phyloP scores from a whole-genome alignment of 1,140 invertebrate genomes.

The Zaprionus nigranus region DNA sequence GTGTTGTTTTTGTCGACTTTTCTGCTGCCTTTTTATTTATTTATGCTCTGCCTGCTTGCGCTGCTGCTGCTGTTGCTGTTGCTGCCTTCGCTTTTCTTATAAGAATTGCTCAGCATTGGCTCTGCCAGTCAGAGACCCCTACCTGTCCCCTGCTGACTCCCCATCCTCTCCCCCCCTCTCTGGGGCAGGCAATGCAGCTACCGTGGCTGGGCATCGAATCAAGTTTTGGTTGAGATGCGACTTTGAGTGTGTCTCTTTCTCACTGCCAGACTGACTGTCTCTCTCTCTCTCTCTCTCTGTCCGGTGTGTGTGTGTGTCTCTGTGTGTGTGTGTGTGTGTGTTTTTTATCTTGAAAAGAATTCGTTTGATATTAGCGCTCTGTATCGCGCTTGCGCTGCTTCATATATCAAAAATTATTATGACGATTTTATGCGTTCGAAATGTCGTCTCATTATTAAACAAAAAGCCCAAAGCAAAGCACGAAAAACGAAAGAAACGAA shows the following conservation, averaged over 20 bases:
- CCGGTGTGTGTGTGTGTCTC: slow-evolving; percentile 24
- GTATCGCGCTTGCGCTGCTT: slow-evolving; percentile 77
- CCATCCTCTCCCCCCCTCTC: background rate
- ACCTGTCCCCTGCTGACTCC: background rate
- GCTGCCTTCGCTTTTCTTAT: slow-evolving; percentile 69
- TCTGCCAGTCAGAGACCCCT: slow-evolving; percentile 20
- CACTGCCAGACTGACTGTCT: background rate
- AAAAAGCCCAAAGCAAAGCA: slow-evolving; percentile 64
- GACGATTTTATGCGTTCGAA: slow-evolving; percentile 85
- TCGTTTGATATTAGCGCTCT: slow-evolving; percentile 84
- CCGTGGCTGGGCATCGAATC: slow-evolving; percentile 61
- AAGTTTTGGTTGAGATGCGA: slow-evolving; percentile 54
- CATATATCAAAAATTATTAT: slow-evolving; percentile 85
- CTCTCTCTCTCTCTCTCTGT: slow-evolving; percentile 17
- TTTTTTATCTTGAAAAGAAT: slow-evolving; percentile 83
- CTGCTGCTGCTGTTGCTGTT: slow-evolving; percentile 22
- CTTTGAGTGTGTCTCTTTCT: slow-evolving; percentile 27
- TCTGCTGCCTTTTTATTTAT: slow-evolving; percentile 68
- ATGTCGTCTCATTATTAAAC: slow-evolving; percentile 85
- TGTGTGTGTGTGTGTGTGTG: slow-evolving; percentile 20
- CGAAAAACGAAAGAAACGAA: slow-evolving; percentile 29
- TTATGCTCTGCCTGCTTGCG: slow-evolving; percentile 59
- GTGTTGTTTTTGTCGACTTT: slow-evolving; percentile 35
- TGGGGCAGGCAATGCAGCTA: slow-evolving; percentile 44
- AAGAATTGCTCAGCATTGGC: slow-evolving; percentile 66